These are phyloP conservation scores for Miniopterus natalensis DNA, from an alignment of 2,113 vertebrate species.

Conservation along the genomic window DNA sequence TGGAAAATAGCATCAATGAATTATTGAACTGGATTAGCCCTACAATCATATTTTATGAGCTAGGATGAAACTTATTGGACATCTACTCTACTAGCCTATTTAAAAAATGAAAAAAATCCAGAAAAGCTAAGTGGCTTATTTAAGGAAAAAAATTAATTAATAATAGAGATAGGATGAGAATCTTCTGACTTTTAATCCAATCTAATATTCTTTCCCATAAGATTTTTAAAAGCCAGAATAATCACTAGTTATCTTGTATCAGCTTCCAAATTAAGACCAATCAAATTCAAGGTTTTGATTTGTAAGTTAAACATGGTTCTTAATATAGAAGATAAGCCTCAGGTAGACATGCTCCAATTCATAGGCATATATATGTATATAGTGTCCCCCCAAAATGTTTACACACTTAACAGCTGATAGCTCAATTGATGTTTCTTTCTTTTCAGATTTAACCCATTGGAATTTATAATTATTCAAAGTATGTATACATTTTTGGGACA, in stretches of 20 bases:
- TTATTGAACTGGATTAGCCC: conserved; percentile 35
- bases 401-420: too few species aligned
- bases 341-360: background rate
- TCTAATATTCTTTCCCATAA: background rate
- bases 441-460: too few species aligned
- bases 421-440: too few species aligned
- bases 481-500: too few species aligned
- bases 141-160: conserved; percentile 67
- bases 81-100: conserved; percentile 47
- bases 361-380: background rate
- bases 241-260: background rate
- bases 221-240: conserved; percentile 27
- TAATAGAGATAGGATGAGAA: conserved; percentile 36
- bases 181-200: conserved; percentile 45
- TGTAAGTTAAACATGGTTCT: conserved; percentile 16
- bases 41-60: conserved; percentile 60
- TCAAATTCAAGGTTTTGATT: conserved; percentile 13
- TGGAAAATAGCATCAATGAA: conserved; percentile 62
- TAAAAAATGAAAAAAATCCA: conserved; percentile 65
- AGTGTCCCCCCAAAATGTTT: too few species aligned
- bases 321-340: background rate
- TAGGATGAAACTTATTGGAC: conserved; percentile 42
- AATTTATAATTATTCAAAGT: background rate
- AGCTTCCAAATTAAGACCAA: background rate
- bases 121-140: conserved; percentile 49